A percentile compares a stretch with the other conserved stretches of the same genome.
These are phyloP conservation scores for Cynopterus sphinx DNA, from an alignment of 2,797 vertebrate species.

Conservation along the genomic window DNA sequence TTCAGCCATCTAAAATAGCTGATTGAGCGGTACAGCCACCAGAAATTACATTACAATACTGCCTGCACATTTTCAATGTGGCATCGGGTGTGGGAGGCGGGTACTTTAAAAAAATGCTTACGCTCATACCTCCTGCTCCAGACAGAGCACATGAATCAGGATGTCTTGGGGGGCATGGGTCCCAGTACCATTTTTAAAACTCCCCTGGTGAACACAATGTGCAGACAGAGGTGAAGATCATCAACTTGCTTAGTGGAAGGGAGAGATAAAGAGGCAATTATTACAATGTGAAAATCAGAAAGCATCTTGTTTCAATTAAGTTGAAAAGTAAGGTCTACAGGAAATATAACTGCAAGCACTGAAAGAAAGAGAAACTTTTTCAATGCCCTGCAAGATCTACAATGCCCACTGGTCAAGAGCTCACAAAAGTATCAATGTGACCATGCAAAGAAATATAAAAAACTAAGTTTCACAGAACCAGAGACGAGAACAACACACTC, in stretches of 20 bases:
- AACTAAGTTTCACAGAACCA: not conserved
- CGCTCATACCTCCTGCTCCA: fast-evolving
- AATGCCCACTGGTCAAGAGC: not conserved
- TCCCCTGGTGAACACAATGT: fast-evolving
- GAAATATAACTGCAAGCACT: not conserved
- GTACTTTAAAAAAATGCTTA: not conserved
- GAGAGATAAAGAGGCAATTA: not conserved
- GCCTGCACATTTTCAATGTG: fast-evolving
- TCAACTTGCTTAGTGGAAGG: not conserved
- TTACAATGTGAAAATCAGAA: not conserved
- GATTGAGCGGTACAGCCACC: fast-evolving
- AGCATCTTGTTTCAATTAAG: fast-evolving
- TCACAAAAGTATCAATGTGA: not conserved
- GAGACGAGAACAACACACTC: not conserved
- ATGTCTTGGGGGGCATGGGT: fast-evolving
- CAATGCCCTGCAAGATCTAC: not conserved
- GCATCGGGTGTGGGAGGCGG: fast-evolving
- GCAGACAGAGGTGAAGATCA: not conserved
- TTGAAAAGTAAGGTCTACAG: not conserved
- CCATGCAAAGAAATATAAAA: not conserved
- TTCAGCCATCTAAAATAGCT: too few species aligned
- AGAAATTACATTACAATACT: not conserved
- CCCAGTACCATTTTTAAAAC: not conserved
- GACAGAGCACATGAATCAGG: not conserved
- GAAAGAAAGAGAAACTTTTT: not conserved